phyloP scores from a whole-genome alignment of 2,113 vertebrate species.

The Heloderma charlesbogerti region DNA sequence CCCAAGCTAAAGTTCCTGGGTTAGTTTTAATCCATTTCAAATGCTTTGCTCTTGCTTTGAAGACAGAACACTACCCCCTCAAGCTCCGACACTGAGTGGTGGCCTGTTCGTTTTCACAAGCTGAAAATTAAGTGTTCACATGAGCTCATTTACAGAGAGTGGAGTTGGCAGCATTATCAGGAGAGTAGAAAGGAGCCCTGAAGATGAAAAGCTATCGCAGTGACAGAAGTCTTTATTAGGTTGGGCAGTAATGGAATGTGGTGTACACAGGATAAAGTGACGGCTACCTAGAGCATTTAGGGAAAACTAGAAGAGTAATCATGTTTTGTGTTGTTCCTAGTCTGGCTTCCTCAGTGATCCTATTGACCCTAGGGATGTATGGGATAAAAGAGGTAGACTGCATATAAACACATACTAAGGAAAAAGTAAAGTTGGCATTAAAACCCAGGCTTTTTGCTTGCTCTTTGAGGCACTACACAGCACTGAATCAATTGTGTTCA shows the following conservation, averaged over 20 bases:
- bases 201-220: constrained; percentile 81
- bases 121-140: constrained; percentile 78
- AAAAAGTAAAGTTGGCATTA: background rate
- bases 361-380: constrained; percentile 58
- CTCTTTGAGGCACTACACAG: constrained; percentile 1
- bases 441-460: background rate
- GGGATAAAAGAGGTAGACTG: constrained; percentile 32
- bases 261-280: constrained; percentile 72
- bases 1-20: constrained; percentile 45
- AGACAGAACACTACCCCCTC: constrained; percentile 64
- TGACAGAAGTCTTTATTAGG: constrained; percentile 86
- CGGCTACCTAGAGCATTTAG: constrained; percentile 75
- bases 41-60: constrained; percentile 72
- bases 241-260: constrained; percentile 76
- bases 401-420: background rate
- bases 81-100: constrained; percentile 65
- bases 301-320: constrained; percentile 70
- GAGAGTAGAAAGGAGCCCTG: constrained; percentile 74
- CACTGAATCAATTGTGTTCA: constrained; percentile 22
- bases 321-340: constrained; percentile 70
- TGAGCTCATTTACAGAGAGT: constrained; percentile 81
- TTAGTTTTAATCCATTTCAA: constrained; percentile 76
- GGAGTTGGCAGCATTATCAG: constrained; percentile 82
- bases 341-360: constrained; percentile 61
- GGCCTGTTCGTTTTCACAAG: constrained; percentile 74